These are phyloP conservation scores for Pachliopta kotzebuea DNA, from an alignment of 2,888 invertebrate species.

Conservation along the genomic window DNA sequence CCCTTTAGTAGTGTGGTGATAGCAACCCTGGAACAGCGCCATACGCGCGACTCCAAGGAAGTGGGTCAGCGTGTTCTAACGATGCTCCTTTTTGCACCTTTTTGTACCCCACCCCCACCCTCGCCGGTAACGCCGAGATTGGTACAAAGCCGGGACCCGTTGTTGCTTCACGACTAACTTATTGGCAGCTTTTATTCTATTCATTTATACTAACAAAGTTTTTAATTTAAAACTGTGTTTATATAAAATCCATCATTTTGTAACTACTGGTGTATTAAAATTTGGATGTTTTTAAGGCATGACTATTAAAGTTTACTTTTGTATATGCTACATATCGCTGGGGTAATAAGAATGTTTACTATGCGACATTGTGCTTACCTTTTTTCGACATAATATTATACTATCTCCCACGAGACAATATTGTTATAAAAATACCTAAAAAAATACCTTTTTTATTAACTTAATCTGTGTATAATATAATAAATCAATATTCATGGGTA, in stretches of 20 bases:
- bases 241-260: neutral
- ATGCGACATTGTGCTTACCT: too few relatives aligned
- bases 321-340: too few relatives aligned
- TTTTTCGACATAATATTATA: too few relatives aligned
- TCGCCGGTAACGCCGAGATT: conserved; percentile 32
- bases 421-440: too few relatives aligned
- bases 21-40: conserved; percentile 27
- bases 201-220: neutral
- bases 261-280: neutral
- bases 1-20: neutral
- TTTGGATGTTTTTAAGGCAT: too few relatives aligned
- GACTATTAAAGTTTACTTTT: too few relatives aligned
- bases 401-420: too few relatives aligned
- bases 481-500: too few relatives aligned
- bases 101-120: conserved; percentile 34
- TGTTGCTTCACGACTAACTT: conserved; percentile 2
- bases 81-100: conserved; percentile 55
- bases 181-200: conserved; percentile 1
- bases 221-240: neutral
- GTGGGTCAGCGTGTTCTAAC: conserved; percentile 58
- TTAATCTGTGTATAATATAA: too few relatives aligned
- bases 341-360: too few relatives aligned
- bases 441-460: too few relatives aligned
- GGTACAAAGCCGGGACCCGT: conserved; percentile 22
- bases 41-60: conserved; percentile 38